These are phyloP conservation scores for Tenebrio molitor DNA, from an alignment of 1,140 invertebrate species.

Conservation along the genomic window DNA sequence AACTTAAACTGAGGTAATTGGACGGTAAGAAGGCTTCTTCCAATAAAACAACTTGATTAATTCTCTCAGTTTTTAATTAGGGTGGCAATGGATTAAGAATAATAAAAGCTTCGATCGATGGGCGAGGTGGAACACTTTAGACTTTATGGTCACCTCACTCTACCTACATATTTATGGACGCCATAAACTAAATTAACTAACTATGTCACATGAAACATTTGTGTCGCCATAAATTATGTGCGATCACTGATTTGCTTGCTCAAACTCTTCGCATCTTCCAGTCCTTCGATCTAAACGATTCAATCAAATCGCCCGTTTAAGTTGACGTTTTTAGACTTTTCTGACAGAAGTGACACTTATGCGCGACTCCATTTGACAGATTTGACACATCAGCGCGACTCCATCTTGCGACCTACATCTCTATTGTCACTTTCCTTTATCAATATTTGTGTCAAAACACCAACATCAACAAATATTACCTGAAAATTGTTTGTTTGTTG, in stretches of 20 bases:
- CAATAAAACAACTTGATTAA: constrained; percentile 1
- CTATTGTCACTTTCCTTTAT: too few relatives aligned
- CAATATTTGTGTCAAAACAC: not conserved
- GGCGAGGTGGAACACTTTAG: too few relatives aligned
- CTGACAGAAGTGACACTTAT: too few relatives aligned
- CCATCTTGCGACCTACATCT: constrained; percentile 7
- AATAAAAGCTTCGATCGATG: not conserved
- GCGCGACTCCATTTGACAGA: too few relatives aligned
- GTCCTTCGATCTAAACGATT: too few relatives aligned
- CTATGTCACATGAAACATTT: not conserved
- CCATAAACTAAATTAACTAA: constrained; percentile 20
- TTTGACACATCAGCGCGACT: too few relatives aligned
- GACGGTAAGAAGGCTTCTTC: not conserved
- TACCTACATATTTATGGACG: constrained; percentile 10
- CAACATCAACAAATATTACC: constrained; percentile 14
- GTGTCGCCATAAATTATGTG: constrained; percentile 12
- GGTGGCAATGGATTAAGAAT: constrained; percentile 2
- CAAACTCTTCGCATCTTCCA: too few relatives aligned
- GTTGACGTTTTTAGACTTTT: too few relatives aligned
- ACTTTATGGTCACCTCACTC: not conserved
- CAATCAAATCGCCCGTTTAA: too few relatives aligned
- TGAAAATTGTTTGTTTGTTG: constrained; percentile 19
- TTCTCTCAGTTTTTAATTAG: constrained; percentile 18
- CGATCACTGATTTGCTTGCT: constrained; percentile 9
- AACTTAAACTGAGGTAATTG: constrained; percentile 22